Conservation (phyloP, 2,797 vertebrate species). For the Acrocephalus scirpaceus region DNA sequence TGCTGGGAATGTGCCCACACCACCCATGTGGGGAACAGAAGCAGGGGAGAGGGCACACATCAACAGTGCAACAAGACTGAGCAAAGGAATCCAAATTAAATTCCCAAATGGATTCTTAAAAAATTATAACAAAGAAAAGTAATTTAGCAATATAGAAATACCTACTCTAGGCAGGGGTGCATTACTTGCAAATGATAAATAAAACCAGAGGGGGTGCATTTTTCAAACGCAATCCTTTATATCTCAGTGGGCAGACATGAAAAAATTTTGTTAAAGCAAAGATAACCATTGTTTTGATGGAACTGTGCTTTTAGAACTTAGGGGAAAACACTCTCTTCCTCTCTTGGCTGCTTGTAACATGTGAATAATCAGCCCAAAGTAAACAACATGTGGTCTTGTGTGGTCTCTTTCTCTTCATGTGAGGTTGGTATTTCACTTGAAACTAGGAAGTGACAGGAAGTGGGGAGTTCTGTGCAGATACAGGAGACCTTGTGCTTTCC, state of each 20-base stretch:
- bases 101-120: not conserved
- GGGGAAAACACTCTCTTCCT: not conserved
- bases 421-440: not conserved
- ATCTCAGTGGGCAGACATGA: not conserved
- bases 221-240: not conserved
- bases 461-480: not conserved
- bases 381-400: slow-evolving; percentile 59
- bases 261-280: not conserved
- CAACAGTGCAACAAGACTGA: accelerated
- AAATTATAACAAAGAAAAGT: not conserved
- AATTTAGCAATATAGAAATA: not conserved
- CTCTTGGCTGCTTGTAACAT: not conserved
- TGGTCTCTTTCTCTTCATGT: slow-evolving; percentile 31
- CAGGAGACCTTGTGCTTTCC: not conserved
- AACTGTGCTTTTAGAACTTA: not conserved
- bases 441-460: not conserved
- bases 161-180: not conserved
- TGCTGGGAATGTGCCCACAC: accelerated
- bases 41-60: not conserved
- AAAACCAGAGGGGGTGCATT: not conserved
- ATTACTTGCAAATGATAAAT: not conserved
- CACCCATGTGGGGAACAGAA: not conserved
- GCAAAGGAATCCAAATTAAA: not conserved
- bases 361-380: slow-evolving; percentile 24
- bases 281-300: not conserved